phyloP scores from a whole-genome alignment of 2,797 vertebrate genomes.

The Hafferia zeledoni region DNA sequence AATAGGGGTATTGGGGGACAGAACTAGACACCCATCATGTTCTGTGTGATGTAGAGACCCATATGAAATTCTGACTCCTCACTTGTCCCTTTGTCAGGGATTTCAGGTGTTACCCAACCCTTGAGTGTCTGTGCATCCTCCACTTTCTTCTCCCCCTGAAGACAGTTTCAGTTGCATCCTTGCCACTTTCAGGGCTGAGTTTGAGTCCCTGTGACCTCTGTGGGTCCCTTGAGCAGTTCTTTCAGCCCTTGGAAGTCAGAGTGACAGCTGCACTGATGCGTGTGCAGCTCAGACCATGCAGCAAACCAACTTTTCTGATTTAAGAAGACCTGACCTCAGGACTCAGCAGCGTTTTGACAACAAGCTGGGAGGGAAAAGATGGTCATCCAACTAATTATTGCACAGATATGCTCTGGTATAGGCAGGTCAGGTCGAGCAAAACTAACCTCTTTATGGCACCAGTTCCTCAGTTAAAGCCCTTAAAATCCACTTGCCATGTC shows the following conservation, averaged over 20 bases:
- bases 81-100: neutral
- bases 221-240: neutral
- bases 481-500: neutral
- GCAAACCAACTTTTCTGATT: neutral
- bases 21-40: neutral
- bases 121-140: neutral
- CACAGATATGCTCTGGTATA: neutral
- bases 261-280: neutral
- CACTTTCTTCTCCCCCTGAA: neutral
- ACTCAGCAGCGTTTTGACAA: neutral
- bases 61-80: neutral
- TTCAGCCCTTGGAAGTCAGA: neutral
- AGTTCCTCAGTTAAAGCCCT: neutral
- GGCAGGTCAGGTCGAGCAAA: neutral
- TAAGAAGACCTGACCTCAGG: neutral
- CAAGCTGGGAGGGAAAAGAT: neutral
- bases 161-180: neutral
- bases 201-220: neutral
- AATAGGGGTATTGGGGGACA: fast-evolving
- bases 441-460: neutral
- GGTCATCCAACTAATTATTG: neutral
- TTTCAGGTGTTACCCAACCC: neutral
- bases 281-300: neutral
- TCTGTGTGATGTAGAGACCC: neutral
- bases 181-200: neutral